A percentile compares a stretch with the other conserved stretches of the same genome.
phyloP scores from a whole-genome alignment of 2,113 vertebrate species.

The Odobenus rosmarus region DNA sequence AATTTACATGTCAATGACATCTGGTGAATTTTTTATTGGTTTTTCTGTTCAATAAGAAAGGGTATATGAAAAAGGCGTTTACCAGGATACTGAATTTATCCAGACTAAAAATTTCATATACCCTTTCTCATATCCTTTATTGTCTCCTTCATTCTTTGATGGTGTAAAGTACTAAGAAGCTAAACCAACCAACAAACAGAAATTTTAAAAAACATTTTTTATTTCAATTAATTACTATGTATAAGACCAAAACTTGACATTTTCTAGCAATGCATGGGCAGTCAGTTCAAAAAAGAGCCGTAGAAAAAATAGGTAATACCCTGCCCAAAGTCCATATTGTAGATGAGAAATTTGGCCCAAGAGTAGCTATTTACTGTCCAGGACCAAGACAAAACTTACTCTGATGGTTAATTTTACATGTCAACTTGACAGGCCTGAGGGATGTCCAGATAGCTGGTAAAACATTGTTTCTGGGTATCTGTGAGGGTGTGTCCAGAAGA shows the following conservation, averaged over 20 bases:
- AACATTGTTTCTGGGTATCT: not conserved
- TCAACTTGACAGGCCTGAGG: not conserved
- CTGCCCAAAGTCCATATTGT: not conserved
- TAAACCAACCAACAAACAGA: not conserved
- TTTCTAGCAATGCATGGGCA: constrained; percentile 39
- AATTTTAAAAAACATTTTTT: constrained; percentile 34
- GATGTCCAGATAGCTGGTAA: not conserved
- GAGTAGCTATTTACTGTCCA: constrained; percentile 32
- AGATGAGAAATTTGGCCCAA: not conserved
- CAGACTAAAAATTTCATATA: constrained; percentile 55
- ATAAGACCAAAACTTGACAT: constrained; percentile 30
- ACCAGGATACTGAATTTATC: constrained; percentile 47
- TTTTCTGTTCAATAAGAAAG: constrained; percentile 42
- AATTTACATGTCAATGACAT: not conserved
- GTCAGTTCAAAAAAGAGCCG: constrained; percentile 49
- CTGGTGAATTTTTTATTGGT: not conserved
- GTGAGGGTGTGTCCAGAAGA: not conserved
- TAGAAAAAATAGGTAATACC: not conserved
- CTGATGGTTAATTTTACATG: not conserved
- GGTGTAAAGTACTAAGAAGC: constrained; percentile 23
- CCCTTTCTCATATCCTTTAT: constrained; percentile 65
- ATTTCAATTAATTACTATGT: constrained; percentile 49
- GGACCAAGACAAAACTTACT: not conserved
- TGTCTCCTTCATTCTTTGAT: constrained; percentile 29
- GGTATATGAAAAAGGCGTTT: constrained; percentile 22